Evolutionary conservation across 2,113 vertebrate species (phyloP).

Genomic region (Fulmarus glacialis): DNA sequence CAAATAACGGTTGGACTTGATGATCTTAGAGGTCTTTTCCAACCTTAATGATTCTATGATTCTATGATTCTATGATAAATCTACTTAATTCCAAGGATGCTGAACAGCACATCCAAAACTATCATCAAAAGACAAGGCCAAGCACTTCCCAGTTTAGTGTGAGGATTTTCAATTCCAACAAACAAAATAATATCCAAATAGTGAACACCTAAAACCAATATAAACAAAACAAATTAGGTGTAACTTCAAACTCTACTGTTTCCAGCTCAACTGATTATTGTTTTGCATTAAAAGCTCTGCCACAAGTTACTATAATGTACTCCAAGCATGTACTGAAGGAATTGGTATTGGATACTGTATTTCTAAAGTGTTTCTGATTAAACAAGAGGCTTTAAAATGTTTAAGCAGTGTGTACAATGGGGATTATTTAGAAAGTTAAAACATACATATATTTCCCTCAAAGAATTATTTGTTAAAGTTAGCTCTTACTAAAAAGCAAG

Average conservation of each 20-base stretch:
- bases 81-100: background rate
- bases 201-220: background rate
- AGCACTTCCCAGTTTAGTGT: background rate
- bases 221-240: background rate
- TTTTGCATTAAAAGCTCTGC: background rate
- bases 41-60: too few relatives aligned
- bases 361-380: background rate
- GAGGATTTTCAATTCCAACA: background rate
- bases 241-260: background rate
- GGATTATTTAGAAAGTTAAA: background rate
- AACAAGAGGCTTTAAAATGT: background rate
- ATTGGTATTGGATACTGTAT: background rate
- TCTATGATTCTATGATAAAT: too few relatives aligned
- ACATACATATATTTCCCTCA: background rate
- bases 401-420: background rate
- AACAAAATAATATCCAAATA: background rate
- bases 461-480: conserved; percentile 39
- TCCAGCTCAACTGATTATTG: background rate
- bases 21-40: too few relatives aligned
- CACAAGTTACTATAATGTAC: background rate
- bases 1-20: too few relatives aligned
- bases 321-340: background rate
- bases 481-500: conserved; percentile 38
- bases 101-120: background rate
- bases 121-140: background rate